Conservation (phyloP, 2,113 vertebrate species). For the Rhodinocichla rosea region DNA sequence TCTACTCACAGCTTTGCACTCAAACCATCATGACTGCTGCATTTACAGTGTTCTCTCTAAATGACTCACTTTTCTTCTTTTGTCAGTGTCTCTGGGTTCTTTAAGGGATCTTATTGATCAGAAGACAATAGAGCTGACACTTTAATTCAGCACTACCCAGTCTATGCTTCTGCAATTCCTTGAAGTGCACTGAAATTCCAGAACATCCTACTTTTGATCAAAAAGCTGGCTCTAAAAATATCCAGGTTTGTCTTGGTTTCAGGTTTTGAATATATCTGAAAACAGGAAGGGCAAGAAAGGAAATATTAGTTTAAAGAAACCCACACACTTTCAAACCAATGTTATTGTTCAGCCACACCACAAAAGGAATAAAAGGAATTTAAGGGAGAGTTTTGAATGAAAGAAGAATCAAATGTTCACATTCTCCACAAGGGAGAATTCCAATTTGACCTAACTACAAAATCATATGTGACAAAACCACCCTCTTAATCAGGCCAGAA, state of each 20-base stretch:
- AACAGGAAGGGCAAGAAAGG: neutral
- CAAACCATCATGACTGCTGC: neutral
- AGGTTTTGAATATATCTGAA: neutral
- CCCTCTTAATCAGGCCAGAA: neutral
- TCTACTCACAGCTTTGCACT: neutral
- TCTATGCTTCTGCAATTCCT: neutral
- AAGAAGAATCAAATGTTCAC: neutral
- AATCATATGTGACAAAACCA: neutral
- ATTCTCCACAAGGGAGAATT: neutral
- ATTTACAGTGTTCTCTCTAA: neutral
- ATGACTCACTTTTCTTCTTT: neutral
- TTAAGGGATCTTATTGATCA: conserved; percentile 21
- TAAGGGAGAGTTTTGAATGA: neutral
- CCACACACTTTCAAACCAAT: neutral
- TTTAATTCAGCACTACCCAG: neutral
- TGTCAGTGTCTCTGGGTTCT: neutral
- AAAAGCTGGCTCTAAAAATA: neutral
- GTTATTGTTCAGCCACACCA: neutral
- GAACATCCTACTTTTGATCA: neutral
- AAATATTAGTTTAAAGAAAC: neutral
- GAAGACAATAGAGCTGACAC: neutral
- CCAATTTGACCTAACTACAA: neutral
- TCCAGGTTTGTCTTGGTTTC: neutral
- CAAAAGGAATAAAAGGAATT: neutral
- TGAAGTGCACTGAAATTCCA: neutral